Evolutionary conservation across 2,797 vertebrate genomes (phyloP), one percentile per base, ranked within the genome.

Genomic region (Ara ararauna): DNA sequence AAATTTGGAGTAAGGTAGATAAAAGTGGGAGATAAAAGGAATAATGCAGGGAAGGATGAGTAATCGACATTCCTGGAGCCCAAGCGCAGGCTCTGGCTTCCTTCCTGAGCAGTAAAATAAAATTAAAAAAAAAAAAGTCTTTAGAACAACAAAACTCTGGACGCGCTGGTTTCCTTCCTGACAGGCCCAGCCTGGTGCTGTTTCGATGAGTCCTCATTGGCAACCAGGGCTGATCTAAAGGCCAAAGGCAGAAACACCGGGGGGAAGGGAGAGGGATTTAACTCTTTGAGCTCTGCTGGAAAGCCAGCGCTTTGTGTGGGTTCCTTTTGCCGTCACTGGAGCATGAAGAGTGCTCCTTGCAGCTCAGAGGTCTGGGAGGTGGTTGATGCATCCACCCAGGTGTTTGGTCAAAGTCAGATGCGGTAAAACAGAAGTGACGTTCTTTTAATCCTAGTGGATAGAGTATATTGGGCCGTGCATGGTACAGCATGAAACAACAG

Each of bases 31-130:
- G 97, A 98, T 97, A 94, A 98, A 98, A 98, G 94, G 94, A 96
- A 97, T 90, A 97, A 98, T 95, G 76, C 97, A 95, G 95, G 96
- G 97, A 91, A 97, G 93, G 97, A 96, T 97, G 95, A 98, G 98
- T 97, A 98, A 98, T 97, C 98, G 95, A 97, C 97, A 97, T 97
- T 96, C 97, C 97, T 98, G 97, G 97, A 98, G 98, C 98, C 96
- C 97, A 98, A 98, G 98, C 97, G 87, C 98, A 99, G 98, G 98
- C 98, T 98, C 98, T 98, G 97, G 98, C 98, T 98, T 98, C 98
- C 98, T 99, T 99, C 98, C 98, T 98, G 98, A 98, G 97, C 97
- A 97, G 98, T 98, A 97, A 98, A 98, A 98, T 98, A 98, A 96
- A 98, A 98, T 97, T 97, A 97, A 97, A 97, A 98, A 98, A 97